These are phyloP conservation scores for Oreochromis spilurus DNA, from an alignment of 2,113 vertebrate genomes.

Conservation along the genomic window DNA sequence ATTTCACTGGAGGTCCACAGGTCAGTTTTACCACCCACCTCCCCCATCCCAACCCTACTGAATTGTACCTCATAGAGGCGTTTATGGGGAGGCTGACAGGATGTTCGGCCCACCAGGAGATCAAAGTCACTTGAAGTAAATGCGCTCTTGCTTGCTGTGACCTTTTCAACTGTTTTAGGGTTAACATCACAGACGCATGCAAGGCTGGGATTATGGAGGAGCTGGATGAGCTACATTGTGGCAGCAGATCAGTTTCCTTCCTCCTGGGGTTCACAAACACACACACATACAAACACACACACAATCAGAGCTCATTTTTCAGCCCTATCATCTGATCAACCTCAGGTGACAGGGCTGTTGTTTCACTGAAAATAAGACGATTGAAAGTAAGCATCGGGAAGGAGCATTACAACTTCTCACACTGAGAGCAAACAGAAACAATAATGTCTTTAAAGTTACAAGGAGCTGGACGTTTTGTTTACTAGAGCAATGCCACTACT, in stretches of 20 bases:
- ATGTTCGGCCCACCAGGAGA: slow-evolving; percentile 71
- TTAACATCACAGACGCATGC: slow-evolving; percentile 60
- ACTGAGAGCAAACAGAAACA: neutral
- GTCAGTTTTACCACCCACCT: slow-evolving; percentile 49
- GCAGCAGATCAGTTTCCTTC: slow-evolving; percentile 31
- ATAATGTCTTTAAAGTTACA: neutral
- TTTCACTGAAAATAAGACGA: neutral
- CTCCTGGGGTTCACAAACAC: slow-evolving; percentile 21
- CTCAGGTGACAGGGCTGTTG: neutral
- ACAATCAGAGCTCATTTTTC: slow-evolving; percentile 1
- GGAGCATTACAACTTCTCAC: neutral
- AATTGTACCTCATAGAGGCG: slow-evolving; percentile 71
- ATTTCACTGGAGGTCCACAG: slow-evolving; percentile 47
- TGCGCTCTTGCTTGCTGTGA: slow-evolving; percentile 64
- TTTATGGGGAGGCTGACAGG: slow-evolving; percentile 76
- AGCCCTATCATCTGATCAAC: neutral
- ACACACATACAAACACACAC: neutral
- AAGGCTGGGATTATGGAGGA: slow-evolving; percentile 41
- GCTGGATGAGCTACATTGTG: slow-evolving; percentile 2
- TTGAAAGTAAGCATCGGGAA: neutral
- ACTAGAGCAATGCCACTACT: slow-evolving; percentile 9
- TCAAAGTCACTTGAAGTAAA: slow-evolving; percentile 74
- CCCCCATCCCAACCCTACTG: slow-evolving; percentile 16
- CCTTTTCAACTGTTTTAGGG: slow-evolving; percentile 69
- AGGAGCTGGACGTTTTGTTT: neutral